phyloP scores from a whole-genome alignment of 2,797 vertebrate genomes.

The Astyanax mexicanus region DNA sequence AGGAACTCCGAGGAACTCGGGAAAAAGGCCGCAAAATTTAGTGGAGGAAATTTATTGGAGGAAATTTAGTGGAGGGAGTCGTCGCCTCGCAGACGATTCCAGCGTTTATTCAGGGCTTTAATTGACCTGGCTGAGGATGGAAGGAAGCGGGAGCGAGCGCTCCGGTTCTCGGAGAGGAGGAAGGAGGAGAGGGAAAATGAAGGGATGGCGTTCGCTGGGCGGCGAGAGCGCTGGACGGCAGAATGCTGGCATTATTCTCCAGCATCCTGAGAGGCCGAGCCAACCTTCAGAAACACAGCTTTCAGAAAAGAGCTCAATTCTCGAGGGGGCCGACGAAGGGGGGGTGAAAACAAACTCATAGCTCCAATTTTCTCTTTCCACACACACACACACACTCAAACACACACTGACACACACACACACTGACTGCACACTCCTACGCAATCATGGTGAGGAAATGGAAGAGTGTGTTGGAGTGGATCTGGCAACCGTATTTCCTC shows the following conservation, averaged over 20 bases:
- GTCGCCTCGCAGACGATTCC: background rate
- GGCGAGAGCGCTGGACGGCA: slow-evolving; percentile 6
- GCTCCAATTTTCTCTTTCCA: background rate
- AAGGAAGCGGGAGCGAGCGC: slow-evolving; percentile 35
- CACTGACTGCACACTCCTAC: background rate
- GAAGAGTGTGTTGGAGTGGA: background rate
- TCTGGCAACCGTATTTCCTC: slow-evolving; percentile 16
- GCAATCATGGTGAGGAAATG: slow-evolving; percentile 1
- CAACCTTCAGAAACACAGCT: slow-evolving; percentile 39
- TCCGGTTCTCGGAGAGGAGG: slow-evolving; percentile 3
- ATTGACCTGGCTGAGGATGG: slow-evolving; percentile 47
- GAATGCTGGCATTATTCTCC: slow-evolving; percentile 37
- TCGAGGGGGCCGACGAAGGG: slow-evolving; percentile 38
- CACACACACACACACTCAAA: background rate
- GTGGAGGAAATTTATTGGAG: background rate
- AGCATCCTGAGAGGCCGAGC: slow-evolving; percentile 35
- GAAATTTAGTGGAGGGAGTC: background rate
- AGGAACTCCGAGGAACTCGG: background rate
- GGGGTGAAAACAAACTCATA: slow-evolving; percentile 35
- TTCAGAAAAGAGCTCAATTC: slow-evolving; percentile 30
- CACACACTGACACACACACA: slow-evolving; percentile 1
- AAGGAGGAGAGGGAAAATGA: background rate
- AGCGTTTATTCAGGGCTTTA: slow-evolving; percentile 28
- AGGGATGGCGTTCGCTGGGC: slow-evolving; percentile 20
- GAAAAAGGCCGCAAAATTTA: background rate